phyloP scores from a whole-genome alignment of 2,888 invertebrate species.

The Catocala nupta region DNA sequence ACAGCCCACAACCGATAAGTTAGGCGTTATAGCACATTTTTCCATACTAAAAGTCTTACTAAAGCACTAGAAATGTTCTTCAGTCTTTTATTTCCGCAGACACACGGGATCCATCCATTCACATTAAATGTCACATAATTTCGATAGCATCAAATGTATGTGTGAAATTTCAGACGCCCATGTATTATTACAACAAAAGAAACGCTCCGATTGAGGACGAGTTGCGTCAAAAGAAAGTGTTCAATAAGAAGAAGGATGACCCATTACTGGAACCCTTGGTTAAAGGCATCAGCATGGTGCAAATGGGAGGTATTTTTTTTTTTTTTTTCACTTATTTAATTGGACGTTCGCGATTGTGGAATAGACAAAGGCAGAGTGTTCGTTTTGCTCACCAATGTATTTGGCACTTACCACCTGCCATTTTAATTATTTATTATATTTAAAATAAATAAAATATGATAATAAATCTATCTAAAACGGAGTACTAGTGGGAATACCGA shows the following conservation, averaged over 20 bases:
- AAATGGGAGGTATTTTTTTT: conserved; percentile 66
- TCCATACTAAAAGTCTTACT: no score
- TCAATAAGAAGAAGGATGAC: conserved; percentile 61
- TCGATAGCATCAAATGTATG: not conserved
- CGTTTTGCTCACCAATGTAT: no score
- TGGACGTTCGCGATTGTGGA: no score
- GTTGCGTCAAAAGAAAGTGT: conserved; percentile 67
- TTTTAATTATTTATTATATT: no score
- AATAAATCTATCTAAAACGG: no score
- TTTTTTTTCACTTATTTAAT: no score
- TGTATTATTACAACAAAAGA: conserved; percentile 71
- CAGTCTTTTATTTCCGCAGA: not conserved
- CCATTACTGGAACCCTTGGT: conserved; percentile 58
- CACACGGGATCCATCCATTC: not conserved
- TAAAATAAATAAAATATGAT: no score
- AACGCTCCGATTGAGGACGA: conserved; percentile 70
- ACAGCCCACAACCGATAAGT: no score
- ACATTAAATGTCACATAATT: not conserved
- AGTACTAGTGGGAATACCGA: no score
- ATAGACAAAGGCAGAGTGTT: no score
- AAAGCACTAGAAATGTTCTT: not conserved
- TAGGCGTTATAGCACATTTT: no score
- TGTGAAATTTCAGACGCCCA: conserved; percentile 59
- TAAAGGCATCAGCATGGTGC: conserved; percentile 71
- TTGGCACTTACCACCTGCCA: no score